Evolutionary conservation across 2,888 invertebrate genomes (phyloP).

Genomic region (Drosophila bunnanda): DNA sequence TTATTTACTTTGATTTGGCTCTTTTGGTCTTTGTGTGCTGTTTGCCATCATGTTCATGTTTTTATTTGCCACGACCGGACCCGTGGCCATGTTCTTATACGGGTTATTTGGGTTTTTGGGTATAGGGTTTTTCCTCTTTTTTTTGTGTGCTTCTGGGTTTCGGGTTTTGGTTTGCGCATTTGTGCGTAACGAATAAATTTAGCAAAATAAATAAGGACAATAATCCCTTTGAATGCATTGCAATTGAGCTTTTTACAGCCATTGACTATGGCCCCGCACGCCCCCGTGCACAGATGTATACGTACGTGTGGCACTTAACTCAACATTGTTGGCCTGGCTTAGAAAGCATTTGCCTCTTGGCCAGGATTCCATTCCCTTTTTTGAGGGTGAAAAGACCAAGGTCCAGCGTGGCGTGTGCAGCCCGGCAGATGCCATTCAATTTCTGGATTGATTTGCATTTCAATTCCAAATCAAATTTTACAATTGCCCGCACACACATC

Average conservation of each 20-base stretch:
- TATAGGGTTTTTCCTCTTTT: slow-evolving; percentile 20
- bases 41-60: slow-evolving; percentile 64
- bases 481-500: slow-evolving; percentile 71
- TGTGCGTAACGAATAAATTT: slow-evolving; percentile 81
- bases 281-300: slow-evolving; percentile 15
- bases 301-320: slow-evolving; percentile 65
- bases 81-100: slow-evolving; percentile 24
- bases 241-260: slow-evolving; percentile 78
- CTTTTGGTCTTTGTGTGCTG: slow-evolving; percentile 49
- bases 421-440: slow-evolving; percentile 62
- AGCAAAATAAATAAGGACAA: slow-evolving; percentile 81
- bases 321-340: slow-evolving; percentile 56
- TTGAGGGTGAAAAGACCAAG: slow-evolving; percentile 10
- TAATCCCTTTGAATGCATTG: slow-evolving; percentile 80
- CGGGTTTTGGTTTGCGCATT: slow-evolving; percentile 66
- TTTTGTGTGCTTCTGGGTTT: slow-evolving; percentile 20
- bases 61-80: slow-evolving; percentile 58
- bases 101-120: slow-evolving; percentile 20
- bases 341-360: slow-evolving; percentile 54
- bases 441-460: slow-evolving; percentile 80
- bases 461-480: slow-evolving; percentile 80
- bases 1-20: slow-evolving; percentile 77
- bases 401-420: slow-evolving; percentile 17
- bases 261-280: slow-evolving; percentile 45
- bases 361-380: slow-evolving; percentile 32